Conservation (phyloP, 2,113 vertebrate genomes). For the Strix aluco region DNA sequence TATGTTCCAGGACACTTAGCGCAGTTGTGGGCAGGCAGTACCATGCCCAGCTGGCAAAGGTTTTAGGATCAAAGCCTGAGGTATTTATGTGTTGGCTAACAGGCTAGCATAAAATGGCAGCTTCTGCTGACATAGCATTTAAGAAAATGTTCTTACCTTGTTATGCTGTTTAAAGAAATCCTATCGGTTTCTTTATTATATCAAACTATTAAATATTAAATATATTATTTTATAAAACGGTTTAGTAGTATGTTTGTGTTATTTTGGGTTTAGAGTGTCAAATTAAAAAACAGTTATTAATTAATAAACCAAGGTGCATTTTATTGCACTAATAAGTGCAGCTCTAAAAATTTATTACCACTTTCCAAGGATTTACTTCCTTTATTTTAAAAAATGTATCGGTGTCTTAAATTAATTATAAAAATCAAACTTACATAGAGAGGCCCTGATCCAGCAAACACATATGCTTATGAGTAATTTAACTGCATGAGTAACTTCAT, state of each 20-base stretch:
- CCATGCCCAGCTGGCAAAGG: not conserved
- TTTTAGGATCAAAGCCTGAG: not conserved
- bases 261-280: not conserved
- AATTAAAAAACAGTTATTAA: not conserved
- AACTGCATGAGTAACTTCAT: conserved; percentile 22
- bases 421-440: not conserved
- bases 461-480: not conserved
- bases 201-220: not conserved
- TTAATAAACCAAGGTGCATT: conserved; percentile 11
- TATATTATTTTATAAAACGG: not conserved
- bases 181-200: not conserved
- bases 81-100: not conserved
- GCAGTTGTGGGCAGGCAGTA: not conserved
- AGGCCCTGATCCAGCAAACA: conserved; percentile 22
- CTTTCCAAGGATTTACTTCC: not conserved
- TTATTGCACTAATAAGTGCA: not conserved
- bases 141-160: not conserved
- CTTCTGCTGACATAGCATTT: not conserved
- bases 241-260: not conserved
- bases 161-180: not conserved
- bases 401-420: not conserved
- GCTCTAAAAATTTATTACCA: not conserved
- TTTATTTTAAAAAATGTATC: not conserved
- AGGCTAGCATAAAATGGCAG: not conserved
- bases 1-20: not conserved